Conservation (phyloP, 1,140 invertebrate genomes). For the Caenorhabditis elegans region DNA sequence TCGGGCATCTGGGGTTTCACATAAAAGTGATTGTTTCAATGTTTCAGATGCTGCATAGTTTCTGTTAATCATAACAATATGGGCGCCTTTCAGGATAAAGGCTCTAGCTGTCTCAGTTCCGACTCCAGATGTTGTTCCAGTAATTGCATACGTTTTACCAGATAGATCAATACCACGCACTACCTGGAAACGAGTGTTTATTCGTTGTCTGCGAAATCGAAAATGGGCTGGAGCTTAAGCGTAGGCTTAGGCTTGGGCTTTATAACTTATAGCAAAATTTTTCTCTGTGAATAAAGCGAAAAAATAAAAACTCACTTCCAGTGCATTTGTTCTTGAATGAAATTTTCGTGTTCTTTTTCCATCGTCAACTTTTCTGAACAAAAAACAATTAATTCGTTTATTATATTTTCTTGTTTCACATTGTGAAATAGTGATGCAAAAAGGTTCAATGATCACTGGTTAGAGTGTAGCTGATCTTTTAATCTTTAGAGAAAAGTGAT, state of each 20-base stretch:
- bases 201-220: too few species aligned
- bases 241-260: not conserved
- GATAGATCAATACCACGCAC: constrained; percentile 82
- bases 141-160: constrained; percentile 80
- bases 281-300: not conserved
- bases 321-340: not conserved
- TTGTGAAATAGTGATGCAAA: too few species aligned
- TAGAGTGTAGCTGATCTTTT: too few species aligned
- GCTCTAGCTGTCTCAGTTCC: constrained; percentile 87
- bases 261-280: not conserved
- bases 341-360: not conserved
- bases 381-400: too few species aligned
- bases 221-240: too few species aligned
- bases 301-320: not conserved
- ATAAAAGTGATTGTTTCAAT: constrained; percentile 68
- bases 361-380: too few species aligned
- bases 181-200: constrained; percentile 73
- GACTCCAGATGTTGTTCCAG: too few species aligned
- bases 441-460: too few species aligned
- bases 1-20: constrained; percentile 31
- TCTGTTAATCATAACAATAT: constrained; percentile 82
- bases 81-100: constrained; percentile 83
- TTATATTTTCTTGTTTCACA: too few species aligned
- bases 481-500: too few species aligned
- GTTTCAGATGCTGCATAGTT: constrained; percentile 74